Conservation (phyloP, 2,797 vertebrate species). For the Enteromius viviparus region DNA sequence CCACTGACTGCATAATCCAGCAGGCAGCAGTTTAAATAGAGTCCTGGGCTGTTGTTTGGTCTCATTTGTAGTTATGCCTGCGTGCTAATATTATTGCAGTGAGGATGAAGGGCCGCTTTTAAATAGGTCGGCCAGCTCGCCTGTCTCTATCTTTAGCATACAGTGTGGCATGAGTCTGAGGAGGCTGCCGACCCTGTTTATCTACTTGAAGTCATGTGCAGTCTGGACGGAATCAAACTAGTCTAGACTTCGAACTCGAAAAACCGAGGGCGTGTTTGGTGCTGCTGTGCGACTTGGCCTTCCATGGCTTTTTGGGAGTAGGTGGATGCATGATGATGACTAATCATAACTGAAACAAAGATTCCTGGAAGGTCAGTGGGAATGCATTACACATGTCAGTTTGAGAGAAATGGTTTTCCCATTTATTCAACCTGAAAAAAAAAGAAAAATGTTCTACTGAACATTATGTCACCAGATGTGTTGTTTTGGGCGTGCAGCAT, state of each 20-base stretch:
- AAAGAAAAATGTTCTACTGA: not conserved
- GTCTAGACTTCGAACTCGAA: constrained; percentile 19
- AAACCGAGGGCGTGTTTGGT: constrained; percentile 73
- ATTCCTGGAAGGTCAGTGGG: constrained; percentile 39
- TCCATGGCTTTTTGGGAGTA: constrained; percentile 61
- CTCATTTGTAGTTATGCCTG: constrained; percentile 1
- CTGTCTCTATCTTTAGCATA: constrained; percentile 72
- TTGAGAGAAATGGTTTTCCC: not conserved
- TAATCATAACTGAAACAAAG: constrained; percentile 53
- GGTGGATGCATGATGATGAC: constrained; percentile 57
- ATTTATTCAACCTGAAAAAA: not conserved
- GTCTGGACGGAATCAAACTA: constrained; percentile 28
- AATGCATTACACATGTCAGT: constrained; percentile 55
- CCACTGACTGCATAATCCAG: not conserved
- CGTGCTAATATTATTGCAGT: constrained; percentile 53
- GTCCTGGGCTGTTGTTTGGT: constrained; percentile 2
- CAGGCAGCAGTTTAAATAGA: not conserved
- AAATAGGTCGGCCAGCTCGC: constrained; percentile 71
- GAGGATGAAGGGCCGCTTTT: constrained; percentile 67
- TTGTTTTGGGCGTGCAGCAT: constrained; percentile 15
- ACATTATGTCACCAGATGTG: constrained; percentile 23
- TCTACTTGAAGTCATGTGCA: constrained; percentile 48
- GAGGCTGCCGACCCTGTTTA: constrained; percentile 69
- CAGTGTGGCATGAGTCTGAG: constrained; percentile 63
- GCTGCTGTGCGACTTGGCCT: constrained; percentile 63